Evolutionary conservation across 2,888 invertebrate species (phyloP).

Genomic region (Bimastos eiseni): DNA sequence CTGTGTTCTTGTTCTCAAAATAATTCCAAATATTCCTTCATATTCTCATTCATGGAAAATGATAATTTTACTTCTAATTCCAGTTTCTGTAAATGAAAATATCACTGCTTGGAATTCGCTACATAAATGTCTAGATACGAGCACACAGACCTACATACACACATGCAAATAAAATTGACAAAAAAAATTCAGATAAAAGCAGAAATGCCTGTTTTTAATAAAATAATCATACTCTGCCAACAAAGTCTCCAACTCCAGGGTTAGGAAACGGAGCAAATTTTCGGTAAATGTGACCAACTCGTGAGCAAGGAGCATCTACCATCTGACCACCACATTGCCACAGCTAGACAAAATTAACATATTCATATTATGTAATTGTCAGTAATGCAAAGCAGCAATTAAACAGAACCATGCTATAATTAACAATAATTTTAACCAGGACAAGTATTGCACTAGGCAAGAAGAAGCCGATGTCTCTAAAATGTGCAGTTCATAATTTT

Average conservation of each 20-base stretch:
- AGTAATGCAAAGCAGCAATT: no score
- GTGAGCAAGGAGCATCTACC: constrained; percentile 88
- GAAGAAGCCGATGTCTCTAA: neutral
- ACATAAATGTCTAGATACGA: neutral
- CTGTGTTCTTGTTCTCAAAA: no score
- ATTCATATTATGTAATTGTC: neutral
- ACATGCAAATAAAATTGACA: neutral
- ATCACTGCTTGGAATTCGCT: no score
- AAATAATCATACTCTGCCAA: constrained; percentile 66
- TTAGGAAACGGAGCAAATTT: constrained; percentile 75
- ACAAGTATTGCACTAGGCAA: neutral
- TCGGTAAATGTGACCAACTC: constrained; percentile 80
- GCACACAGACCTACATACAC: neutral
- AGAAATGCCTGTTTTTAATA: neutral
- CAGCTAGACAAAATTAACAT: constrained; percentile 66
- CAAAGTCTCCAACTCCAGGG: constrained; percentile 86
- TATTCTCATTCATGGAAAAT: no score
- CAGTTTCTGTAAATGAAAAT: no score
- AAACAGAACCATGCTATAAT: neutral
- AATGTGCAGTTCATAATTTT: neutral
- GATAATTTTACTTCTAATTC: no score
- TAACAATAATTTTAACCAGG: neutral
- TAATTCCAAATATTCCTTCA: no score
- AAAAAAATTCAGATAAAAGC: neutral
- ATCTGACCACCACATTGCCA: constrained; percentile 95